These are phyloP conservation scores for Ceyx erithaca DNA, from an alignment of 2,797 vertebrate genomes.

Conservation along the genomic window DNA sequence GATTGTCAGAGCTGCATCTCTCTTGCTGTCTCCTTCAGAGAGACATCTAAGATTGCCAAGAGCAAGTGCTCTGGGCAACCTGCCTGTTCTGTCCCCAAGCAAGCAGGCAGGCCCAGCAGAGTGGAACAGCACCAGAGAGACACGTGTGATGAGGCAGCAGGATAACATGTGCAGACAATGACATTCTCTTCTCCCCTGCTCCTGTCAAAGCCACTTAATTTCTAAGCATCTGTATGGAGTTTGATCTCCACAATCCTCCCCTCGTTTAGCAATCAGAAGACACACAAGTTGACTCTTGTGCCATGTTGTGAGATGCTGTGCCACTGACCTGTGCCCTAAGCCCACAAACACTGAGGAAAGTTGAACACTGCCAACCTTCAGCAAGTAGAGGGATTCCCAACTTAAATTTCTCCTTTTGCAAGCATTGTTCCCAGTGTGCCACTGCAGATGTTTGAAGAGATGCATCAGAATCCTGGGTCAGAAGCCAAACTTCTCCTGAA, in stretches of 20 bases:
- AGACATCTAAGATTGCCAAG: background rate
- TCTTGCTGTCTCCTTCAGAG: background rate
- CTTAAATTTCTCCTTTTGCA: background rate
- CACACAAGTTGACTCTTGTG: background rate
- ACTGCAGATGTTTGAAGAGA: background rate
- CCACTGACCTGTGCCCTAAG: background rate
- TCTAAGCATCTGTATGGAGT: background rate
- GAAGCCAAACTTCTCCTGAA: background rate
- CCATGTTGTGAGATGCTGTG: background rate
- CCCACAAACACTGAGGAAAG: background rate
- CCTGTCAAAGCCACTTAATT: background rate
- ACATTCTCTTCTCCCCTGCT: background rate
- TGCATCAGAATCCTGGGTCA: background rate
- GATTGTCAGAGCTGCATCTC: background rate
- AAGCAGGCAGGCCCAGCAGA: background rate
- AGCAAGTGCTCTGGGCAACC: background rate
- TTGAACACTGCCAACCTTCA: background rate
- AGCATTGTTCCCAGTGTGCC: background rate
- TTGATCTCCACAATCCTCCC: background rate
- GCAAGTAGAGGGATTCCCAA: background rate
- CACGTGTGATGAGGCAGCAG: background rate
- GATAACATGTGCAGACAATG: background rate
- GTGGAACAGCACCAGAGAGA: background rate
- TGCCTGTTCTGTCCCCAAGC: background rate
- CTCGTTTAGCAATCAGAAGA: background rate